Percentiles rank a stretch among this genome's conserved stretches.
These are phyloP conservation scores for Apis florea DNA, from an alignment of 1,140 invertebrate species.

Conservation along the genomic window DNA sequence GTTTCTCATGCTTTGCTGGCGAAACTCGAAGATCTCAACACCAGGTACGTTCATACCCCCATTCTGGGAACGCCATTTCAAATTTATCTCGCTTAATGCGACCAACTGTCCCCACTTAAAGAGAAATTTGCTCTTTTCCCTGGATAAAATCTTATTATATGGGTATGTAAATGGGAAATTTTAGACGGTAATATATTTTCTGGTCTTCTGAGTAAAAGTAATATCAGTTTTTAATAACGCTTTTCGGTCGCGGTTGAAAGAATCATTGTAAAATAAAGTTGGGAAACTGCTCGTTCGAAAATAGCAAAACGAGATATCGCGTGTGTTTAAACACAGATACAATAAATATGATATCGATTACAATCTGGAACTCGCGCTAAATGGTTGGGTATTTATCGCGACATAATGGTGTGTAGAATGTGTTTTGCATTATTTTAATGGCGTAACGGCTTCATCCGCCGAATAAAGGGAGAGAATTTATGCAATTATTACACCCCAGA, in stretches of 20 bases:
- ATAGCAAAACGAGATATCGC: too few relatives aligned
- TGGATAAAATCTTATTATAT: background rate
- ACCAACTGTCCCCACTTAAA: background rate
- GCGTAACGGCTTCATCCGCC: too few relatives aligned
- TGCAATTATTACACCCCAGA: background rate
- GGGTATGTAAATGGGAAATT: too few relatives aligned
- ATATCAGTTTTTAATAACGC: too few relatives aligned
- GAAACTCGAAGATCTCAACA: slow-evolving; percentile 92
- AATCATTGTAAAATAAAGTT: too few relatives aligned
- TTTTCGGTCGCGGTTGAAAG: too few relatives aligned
- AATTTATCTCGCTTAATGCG: background rate
- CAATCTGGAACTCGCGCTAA: too few relatives aligned
- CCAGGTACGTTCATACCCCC: slow-evolving; percentile 82
- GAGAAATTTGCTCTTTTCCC: background rate
- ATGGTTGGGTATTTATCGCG: background rate
- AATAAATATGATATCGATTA: background rate
- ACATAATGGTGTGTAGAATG: background rate
- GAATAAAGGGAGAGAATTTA: background rate
- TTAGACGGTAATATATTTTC: too few relatives aligned
- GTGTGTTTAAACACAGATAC: too few relatives aligned
- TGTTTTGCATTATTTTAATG: background rate
- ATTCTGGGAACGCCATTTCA: background rate
- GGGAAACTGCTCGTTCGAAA: too few relatives aligned
- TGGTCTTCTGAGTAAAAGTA: too few relatives aligned
- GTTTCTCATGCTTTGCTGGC: slow-evolving; percentile 85